These are phyloP conservation scores for Alces alces DNA, from an alignment of 2,113 vertebrate species.

Conservation along the genomic window DNA sequence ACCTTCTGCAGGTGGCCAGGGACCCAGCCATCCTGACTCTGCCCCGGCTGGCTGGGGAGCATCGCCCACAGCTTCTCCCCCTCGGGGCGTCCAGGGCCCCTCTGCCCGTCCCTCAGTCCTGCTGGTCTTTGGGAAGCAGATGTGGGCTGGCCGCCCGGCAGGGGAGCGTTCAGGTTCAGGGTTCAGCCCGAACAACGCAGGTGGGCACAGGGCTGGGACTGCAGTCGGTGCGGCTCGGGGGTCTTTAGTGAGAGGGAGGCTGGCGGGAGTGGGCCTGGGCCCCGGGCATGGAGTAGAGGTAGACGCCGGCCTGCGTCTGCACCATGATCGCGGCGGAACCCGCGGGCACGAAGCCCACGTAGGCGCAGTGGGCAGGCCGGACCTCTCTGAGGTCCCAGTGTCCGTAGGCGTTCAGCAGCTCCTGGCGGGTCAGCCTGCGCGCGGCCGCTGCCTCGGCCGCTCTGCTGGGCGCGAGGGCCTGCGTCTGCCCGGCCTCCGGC, in stretches of 20 bases:
- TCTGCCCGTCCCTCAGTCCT: not conserved
- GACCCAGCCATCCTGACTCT: not conserved
- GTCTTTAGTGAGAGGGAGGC: not conserved
- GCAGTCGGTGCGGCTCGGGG: fast-evolving
- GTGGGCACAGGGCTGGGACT: too few species aligned
- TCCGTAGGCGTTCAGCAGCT: fast-evolving
- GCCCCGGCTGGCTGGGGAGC: not conserved
- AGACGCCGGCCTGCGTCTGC: not conserved
- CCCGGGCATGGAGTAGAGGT: fast-evolving
- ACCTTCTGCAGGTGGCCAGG: not conserved
- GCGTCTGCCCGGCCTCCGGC: fast-evolving
- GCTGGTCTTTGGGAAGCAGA: not conserved
- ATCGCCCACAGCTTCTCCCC: not conserved
- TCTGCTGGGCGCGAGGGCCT: fast-evolving
- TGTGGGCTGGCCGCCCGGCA: not conserved
- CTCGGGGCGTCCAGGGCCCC: not conserved
- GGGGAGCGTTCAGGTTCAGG: not conserved
- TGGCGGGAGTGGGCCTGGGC: not conserved
- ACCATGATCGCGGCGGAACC: fast-evolving
- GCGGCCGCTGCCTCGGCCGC: fast-evolving
- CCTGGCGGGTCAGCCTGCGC: fast-evolving
- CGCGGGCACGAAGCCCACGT: fast-evolving
- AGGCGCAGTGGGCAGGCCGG: fast-evolving
- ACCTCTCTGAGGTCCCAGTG: fast-evolving
- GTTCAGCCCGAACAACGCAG: not conserved